Evolutionary conservation across 2,113 vertebrate genomes (phyloP), one percentile per base, ranked within the genome.

Genomic region (Tragelaphus imberbis): DNA sequence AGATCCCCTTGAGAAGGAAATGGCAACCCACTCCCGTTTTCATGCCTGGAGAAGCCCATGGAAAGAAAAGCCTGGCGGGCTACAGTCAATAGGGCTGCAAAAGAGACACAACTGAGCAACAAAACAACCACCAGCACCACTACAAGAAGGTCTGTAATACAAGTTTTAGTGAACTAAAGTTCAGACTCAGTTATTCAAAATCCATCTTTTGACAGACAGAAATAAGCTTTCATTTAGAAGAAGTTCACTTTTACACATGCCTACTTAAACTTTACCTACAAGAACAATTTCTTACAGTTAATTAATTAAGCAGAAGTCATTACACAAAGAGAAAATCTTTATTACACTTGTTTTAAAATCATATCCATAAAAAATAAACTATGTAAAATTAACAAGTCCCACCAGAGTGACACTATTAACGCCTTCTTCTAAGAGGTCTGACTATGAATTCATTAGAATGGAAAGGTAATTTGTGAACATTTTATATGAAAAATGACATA

Each of bases 391-490:
- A 90, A 44, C 90, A 92, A 88, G 13, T 53, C 44, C 51, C 61
- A 40, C 21, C 30, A 90, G 63, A 33, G n/a, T 47, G 68, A 89
- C 53, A 68, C 47, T 71, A 58, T 65, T 56, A 49, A 56, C 1
- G 0, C 12, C 79, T 93, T 79, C 21, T 40, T 89, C 56, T 93
- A 58, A 89, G 58, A 93, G 49, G 16, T 61, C 55, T 63, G 28
- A 36, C 7, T 94, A 96, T 90, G 81, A 96, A 84, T 75, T 84
- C 27, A n/a, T 53, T 80, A 51, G 28, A 90, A 10, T 93, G 27
- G 47, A 94, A 96, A 95, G 33, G 13, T 80, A 89, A 91, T 95
- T n/a, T 96, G 28, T 65, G 40, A 65, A 96, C 16, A 7, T 63
- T 84, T 95, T 90, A n/a, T 55, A 85, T 80, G 30, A 75, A 89